Percentiles rank a stretch among this genome's conserved stretches.
phyloP scores from a whole-genome alignment of 2,113 vertebrate species.

The Eretmochelys imbricata region DNA sequence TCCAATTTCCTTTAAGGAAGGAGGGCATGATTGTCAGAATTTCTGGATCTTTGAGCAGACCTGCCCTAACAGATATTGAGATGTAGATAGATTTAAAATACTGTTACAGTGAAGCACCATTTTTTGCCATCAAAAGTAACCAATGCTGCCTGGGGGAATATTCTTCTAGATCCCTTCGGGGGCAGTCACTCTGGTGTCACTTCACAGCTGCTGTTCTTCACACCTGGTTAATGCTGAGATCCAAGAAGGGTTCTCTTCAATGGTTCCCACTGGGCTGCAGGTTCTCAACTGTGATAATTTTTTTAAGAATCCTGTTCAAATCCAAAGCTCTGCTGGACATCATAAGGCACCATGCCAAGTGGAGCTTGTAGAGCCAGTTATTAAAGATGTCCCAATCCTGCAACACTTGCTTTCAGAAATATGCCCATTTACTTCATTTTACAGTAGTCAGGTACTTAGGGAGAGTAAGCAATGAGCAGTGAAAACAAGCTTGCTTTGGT shows the following conservation, averaged over 20 bases:
- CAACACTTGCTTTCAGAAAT: not conserved
- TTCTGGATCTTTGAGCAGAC: not conserved
- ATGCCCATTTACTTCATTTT: not conserved
- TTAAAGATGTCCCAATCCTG: not conserved
- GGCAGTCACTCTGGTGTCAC: not conserved
- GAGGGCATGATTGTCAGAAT: not conserved
- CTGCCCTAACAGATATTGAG: not conserved
- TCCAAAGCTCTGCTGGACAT: not conserved
- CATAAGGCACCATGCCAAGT: accelerated
- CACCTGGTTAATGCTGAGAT: not conserved
- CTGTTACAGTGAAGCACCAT: not conserved
- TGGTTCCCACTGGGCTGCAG: not conserved
- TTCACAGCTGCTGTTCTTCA: not conserved
- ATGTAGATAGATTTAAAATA: too few species aligned
- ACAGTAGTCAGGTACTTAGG: not conserved
- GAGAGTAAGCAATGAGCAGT: not conserved
- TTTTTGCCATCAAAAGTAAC: not conserved
- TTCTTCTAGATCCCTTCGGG: not conserved
- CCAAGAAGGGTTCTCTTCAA: not conserved
- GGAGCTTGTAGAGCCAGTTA: not conserved
- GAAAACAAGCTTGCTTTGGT: not conserved
- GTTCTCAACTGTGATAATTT: accelerated
- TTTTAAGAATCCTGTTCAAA: not conserved
- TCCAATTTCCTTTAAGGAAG: not conserved
- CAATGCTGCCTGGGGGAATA: not conserved